phyloP scores from a whole-genome alignment of 2,113 vertebrate genomes.

The Cacatua alba region DNA sequence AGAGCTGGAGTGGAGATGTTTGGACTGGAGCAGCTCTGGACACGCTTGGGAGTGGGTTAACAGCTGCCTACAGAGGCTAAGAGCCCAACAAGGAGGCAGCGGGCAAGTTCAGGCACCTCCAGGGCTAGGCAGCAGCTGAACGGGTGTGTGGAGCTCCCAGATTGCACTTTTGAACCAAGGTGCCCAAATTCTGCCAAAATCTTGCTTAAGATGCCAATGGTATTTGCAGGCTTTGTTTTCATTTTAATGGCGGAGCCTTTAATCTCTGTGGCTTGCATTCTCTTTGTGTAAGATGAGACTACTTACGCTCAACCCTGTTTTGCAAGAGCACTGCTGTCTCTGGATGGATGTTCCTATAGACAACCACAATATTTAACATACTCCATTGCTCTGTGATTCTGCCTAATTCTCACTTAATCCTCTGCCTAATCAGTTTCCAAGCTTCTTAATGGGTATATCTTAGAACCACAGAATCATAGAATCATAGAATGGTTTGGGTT shows the following conservation, averaged over 20 bases:
- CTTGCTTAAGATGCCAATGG: background rate
- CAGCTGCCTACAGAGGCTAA: background rate
- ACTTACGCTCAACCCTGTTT: background rate
- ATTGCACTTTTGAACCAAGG: background rate
- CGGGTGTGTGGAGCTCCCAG: background rate
- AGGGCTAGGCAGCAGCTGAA: background rate
- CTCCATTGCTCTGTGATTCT: background rate
- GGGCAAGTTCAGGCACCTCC: constrained; percentile 1
- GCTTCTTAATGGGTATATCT: rapidly evolving
- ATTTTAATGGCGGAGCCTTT: background rate
- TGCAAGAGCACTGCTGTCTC: background rate
- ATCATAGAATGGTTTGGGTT: background rate
- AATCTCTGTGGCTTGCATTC: background rate
- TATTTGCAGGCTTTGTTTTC: background rate
- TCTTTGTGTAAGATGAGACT: background rate
- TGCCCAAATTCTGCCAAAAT: background rate
- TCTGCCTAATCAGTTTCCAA: background rate
- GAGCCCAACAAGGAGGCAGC: background rate
- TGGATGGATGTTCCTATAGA: background rate
- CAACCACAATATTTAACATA: background rate
- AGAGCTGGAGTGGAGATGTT: background rate
- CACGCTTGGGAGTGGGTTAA: background rate
- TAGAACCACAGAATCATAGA: background rate
- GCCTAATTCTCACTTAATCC: background rate
- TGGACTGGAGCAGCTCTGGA: background rate